phyloP scores from a whole-genome alignment of 2,113 vertebrate species.

The Pomatostomus ruficeps region DNA sequence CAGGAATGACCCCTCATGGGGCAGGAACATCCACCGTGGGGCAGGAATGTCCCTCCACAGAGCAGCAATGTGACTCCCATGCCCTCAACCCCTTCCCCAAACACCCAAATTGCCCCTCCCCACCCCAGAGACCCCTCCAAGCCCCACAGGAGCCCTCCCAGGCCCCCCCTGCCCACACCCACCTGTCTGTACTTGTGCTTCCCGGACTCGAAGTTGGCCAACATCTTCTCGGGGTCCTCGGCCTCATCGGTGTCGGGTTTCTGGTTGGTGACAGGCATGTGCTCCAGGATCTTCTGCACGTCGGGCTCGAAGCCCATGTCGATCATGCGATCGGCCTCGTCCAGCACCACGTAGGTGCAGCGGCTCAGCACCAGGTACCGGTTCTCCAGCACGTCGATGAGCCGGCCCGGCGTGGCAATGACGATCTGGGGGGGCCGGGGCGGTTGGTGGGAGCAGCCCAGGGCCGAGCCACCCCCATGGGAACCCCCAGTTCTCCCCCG shows the following conservation, averaged over 20 bases:
- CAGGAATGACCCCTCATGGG: background rate
- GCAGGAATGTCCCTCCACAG: fast-evolving
- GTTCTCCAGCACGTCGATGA: conserved; percentile 96
- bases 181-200: conserved; percentile 98
- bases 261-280: conserved; percentile 97
- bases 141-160: fast-evolving
- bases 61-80: fast-evolving
- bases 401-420: conserved; percentile 91
- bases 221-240: conserved; percentile 96
- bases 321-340: conserved; percentile 97
- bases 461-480: background rate
- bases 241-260: conserved; percentile 96
- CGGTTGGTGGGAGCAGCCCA: background rate
- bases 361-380: conserved; percentile 94
- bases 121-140: fast-evolving
- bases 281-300: conserved; percentile 96
- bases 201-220: conserved; percentile 93
- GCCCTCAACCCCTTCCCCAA: background rate
- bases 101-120: background rate
- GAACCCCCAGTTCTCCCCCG: fast-evolving
- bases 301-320: conserved; percentile 99
- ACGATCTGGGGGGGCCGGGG: conserved; percentile 77
- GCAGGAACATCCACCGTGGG: background rate
- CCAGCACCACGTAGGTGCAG: conserved; percentile 95
- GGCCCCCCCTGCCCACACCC: background rate